Evolutionary conservation across 1,140 invertebrate genomes (phyloP), one percentile per base, ranked within the genome.

Genomic region (Drosophila ogumai): DNA sequence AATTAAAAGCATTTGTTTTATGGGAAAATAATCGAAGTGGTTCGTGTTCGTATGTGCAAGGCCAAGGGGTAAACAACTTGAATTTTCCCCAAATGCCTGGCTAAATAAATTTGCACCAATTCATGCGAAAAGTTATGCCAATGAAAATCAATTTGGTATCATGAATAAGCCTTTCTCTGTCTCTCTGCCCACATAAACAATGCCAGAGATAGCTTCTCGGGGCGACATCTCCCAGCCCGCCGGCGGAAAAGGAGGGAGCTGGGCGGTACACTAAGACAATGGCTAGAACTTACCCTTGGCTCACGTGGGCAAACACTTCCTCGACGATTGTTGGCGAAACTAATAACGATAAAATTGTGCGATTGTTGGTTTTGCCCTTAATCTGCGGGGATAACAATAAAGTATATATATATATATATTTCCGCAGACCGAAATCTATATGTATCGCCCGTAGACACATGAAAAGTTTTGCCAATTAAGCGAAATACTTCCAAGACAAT

Each of bases 261-360:
- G 34, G 41, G 41, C 32, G 44, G 50, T 40, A 46, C 6, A n/a
- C 36, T 55, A 63, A 81, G 78, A 85, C 82, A 85, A 81, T 86
- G 66, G 47, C 36, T 50, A 32, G 43, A 60, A 85, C 91, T 92
- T 91, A 92, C 91, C 91, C 91, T 68, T 78, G 75, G 56, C 80
- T 61, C 57, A 92, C 77, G 67, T 91, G 79, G 41, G 61, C 71
- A 66, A 80, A 76, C 57, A 92, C 79, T 82, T 91, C 80, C 79
- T 91, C 78, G 77, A 92, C 90, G 75, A 88, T 76, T 85, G 82
- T 87, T 90, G 88, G 88, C 73, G 91, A 81, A 87, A 92, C 82
- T 90, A 92, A 88, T 91, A 92, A 91, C 85, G 91, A 92, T 90
- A 92, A 92, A 92, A 92, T 92, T 82, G 91, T 92, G 71, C 88